Percentiles rank a stretch among this genome's conserved stretches.
Conservation (phyloP, 2,888 invertebrate genomes). For the Eupeodes luniger region DNA sequence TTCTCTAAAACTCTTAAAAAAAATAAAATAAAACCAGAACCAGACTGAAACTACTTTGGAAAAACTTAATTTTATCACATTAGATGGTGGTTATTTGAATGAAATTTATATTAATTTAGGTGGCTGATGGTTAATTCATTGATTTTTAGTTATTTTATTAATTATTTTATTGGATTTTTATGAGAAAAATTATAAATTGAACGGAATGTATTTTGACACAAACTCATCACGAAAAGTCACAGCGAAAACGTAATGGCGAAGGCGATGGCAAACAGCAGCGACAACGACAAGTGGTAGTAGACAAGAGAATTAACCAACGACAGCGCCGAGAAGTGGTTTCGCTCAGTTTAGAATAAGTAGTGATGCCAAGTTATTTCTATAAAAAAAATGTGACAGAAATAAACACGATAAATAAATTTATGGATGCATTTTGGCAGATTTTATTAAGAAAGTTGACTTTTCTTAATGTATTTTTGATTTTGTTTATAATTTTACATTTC, state of each 20-base stretch:
- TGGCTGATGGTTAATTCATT: slow-evolving; percentile 41
- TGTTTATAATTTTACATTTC: too few relatives aligned
- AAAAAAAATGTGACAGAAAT: neutral
- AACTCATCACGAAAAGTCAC: slow-evolving; percentile 71
- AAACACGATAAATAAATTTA: too few relatives aligned
- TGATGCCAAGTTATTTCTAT: slow-evolving; percentile 51
- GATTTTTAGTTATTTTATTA: slow-evolving; percentile 39
- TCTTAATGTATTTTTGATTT: too few relatives aligned
- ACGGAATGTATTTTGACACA: slow-evolving; percentile 75
- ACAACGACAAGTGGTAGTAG: slow-evolving; percentile 6
- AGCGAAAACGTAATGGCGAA: slow-evolving; percentile 75
- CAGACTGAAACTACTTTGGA: slow-evolving; percentile 47
- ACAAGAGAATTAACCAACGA: neutral
- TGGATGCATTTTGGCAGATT: too few relatives aligned
- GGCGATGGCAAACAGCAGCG: neutral
- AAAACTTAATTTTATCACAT: slow-evolving; percentile 50
- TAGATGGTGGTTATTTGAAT: slow-evolving; percentile 36
- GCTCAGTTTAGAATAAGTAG: slow-evolving; percentile 46
- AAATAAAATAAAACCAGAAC: neutral
- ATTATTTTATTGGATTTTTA: slow-evolving; percentile 44
- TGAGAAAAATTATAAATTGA: slow-evolving; percentile 55
- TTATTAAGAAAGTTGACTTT: too few relatives aligned
- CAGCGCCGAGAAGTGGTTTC: slow-evolving; percentile 60
- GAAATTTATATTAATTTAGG: slow-evolving; percentile 2
- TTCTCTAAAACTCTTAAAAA: slow-evolving; percentile 16